phyloP scores from a whole-genome alignment of 2,888 invertebrate genomes.

The Bimastos eiseni region DNA sequence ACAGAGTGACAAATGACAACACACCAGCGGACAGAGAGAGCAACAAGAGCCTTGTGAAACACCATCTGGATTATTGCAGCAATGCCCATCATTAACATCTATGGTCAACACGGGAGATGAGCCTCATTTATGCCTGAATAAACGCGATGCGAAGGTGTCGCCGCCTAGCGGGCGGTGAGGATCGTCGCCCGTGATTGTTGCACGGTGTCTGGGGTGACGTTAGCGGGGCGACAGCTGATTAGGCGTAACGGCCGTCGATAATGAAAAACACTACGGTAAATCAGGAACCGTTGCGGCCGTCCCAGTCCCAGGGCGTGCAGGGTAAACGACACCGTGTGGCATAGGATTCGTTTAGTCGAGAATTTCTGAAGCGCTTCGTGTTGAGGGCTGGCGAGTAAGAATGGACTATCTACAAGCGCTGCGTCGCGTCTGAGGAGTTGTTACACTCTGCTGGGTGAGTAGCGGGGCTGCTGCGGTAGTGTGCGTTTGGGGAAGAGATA shows the following conservation, averaged over 20 bases:
- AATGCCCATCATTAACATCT: neutral
- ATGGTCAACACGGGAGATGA: neutral
- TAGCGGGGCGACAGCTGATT: constrained; percentile 24
- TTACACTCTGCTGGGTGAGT: too few species aligned
- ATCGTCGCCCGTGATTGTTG: neutral
- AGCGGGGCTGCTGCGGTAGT: too few species aligned
- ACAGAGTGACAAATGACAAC: too few species aligned
- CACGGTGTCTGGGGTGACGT: constrained; percentile 19
- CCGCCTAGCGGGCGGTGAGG: neutral
- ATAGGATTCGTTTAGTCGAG: neutral
- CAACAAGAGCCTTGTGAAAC: neutral
- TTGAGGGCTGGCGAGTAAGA: too few species aligned
- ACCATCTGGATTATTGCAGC: neutral
- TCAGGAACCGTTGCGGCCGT: neutral
- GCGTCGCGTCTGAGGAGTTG: too few species aligned
- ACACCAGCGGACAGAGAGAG: too few species aligned
- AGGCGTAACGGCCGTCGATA: neutral
- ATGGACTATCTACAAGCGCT: too few species aligned
- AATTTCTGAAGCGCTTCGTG: too few species aligned
- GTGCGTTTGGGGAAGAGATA: too few species aligned
- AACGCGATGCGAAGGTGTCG: constrained; percentile 16
- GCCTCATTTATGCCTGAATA: constrained; percentile 16
- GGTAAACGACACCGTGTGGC: neutral
- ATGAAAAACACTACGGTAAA: constrained; percentile 15
- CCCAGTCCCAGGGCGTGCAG: neutral